These are phyloP conservation scores for Amphipyra berbera DNA, from an alignment of 2,888 invertebrate species.

Conservation along the genomic window DNA sequence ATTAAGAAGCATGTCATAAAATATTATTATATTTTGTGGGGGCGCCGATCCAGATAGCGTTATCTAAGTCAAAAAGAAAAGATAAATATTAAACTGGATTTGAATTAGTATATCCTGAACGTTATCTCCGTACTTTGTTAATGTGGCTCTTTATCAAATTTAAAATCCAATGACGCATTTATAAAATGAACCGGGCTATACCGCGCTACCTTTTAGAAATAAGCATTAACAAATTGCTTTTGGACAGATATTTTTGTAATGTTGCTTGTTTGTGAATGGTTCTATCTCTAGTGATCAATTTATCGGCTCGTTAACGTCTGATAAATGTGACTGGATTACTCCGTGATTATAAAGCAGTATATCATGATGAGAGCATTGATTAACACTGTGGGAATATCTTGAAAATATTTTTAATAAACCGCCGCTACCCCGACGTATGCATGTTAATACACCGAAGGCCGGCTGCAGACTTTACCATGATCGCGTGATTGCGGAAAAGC, in stretches of 20 bases:
- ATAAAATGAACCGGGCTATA: conserved; percentile 67
- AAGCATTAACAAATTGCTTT: conserved; percentile 82
- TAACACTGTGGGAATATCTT: conserved; percentile 77
- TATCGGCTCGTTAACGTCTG: conserved; percentile 84
- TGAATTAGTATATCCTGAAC: conserved; percentile 80
- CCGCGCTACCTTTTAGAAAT: conserved; percentile 80
- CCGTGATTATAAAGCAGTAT: conserved; percentile 83
- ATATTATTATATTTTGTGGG: conserved; percentile 65
- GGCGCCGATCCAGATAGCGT: conserved; percentile 70
- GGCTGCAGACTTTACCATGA: conserved; percentile 47
- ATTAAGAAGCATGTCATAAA: conserved; percentile 56
- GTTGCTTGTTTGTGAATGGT: conserved; percentile 80
- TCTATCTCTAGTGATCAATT: conserved; percentile 84
- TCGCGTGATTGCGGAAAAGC: conserved; percentile 79
- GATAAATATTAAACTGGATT: conserved; percentile 73
- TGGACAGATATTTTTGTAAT: conserved; percentile 83
- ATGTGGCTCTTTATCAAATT: conserved; percentile 80
- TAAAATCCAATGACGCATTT: conserved; percentile 74
- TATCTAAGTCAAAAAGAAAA: conserved; percentile 74
- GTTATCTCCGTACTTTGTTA: conserved; percentile 79
- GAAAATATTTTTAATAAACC: conserved; percentile 58
- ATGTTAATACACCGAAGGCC: conserved; percentile 32
- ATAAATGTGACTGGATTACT: conserved; percentile 82
- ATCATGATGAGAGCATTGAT: conserved; percentile 80
- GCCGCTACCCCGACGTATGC: conserved; percentile 18